phyloP scores from a whole-genome alignment of 2,888 invertebrate genomes.

The Teleogryllus oceanicus region DNA sequence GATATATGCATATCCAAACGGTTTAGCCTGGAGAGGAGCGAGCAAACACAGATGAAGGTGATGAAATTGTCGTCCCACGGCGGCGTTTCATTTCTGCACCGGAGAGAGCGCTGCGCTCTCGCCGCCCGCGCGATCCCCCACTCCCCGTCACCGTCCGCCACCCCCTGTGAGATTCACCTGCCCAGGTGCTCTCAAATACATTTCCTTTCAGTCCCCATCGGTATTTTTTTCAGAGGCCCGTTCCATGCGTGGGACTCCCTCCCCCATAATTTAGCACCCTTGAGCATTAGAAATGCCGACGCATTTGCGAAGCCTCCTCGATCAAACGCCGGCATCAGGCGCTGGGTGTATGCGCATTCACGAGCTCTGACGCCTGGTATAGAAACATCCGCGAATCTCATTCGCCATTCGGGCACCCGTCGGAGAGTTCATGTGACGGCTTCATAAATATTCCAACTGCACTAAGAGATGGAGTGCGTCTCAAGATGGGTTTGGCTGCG shows the following conservation, averaged over 20 bases:
- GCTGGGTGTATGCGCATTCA: no score
- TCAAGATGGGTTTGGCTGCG: no score
- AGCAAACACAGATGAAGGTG: conserved; percentile 18
- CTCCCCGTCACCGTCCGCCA: neutral
- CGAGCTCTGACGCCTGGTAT: no score
- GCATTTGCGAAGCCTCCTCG: neutral
- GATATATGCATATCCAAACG: conserved; percentile 10
- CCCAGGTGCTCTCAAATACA: neutral
- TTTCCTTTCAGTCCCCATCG: neutral
- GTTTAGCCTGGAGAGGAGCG: neutral
- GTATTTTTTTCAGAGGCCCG: neutral
- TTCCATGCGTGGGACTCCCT: neutral
- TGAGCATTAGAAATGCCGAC: neutral
- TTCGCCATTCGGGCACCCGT: no score
- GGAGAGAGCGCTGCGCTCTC: neutral
- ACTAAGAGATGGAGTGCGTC: no score
- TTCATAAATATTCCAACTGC: no score
- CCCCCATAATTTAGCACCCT: conserved; percentile 6
- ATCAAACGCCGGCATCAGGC: neutral
- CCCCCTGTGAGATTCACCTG: neutral
- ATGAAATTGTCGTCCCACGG: conserved; percentile 3
- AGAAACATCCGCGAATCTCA: no score
- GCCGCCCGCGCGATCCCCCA: neutral
- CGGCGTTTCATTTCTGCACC: neutral
- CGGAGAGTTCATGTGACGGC: no score